Evolutionary conservation across 2,888 invertebrate genomes (phyloP), one percentile per base, ranked within the genome.

Genomic region (Balanococcus diminutus): DNA sequence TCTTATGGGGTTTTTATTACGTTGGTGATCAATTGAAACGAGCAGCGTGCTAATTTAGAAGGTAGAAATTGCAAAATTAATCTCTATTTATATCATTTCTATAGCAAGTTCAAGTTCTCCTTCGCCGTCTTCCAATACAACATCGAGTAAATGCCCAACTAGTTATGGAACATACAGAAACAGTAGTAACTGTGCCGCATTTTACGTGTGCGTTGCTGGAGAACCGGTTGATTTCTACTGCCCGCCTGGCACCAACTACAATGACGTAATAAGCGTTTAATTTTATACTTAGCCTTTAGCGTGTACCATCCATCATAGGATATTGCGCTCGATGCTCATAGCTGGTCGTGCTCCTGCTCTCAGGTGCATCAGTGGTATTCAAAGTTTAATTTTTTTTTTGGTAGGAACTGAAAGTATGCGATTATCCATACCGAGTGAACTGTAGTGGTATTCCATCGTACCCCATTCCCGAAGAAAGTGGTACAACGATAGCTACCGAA

Each of bases 361-460:
- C 28, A 25, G 28, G 28, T 31, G 67, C 67, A 67, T n/a, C 75
- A 79, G 75, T 79, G 75, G 75, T 36, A 19, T 79, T 36, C 75
- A 79, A 79, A 79, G 0, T 22, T 36, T 19, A 3, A 16, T 16
- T 11, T 14, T 61, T 42, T 6, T 36, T 32, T 91, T 87, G n/a
- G n/a, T 90, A 94, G 93, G 90, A 90, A 82, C 89, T 93, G 4
- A 93, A 93, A 39, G 91, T 94, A 22, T 94, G 94, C 88, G 94
- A 94, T 89, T 94, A 93, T 88, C 91, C 91, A 0, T 90, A 91
- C 79, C 91, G 91, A 86, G 93, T 94, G 0, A 91, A 93, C 88
- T 94, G 94, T 88, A 90, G 89, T 87, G 91, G 90, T 9, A 89
- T 14, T 88, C 88, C 88, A 86, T 88, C 46, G 86, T 88, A 86